phyloP scores from a whole-genome alignment of 1,140 invertebrate species.

The Sycophila sp. region DNA sequence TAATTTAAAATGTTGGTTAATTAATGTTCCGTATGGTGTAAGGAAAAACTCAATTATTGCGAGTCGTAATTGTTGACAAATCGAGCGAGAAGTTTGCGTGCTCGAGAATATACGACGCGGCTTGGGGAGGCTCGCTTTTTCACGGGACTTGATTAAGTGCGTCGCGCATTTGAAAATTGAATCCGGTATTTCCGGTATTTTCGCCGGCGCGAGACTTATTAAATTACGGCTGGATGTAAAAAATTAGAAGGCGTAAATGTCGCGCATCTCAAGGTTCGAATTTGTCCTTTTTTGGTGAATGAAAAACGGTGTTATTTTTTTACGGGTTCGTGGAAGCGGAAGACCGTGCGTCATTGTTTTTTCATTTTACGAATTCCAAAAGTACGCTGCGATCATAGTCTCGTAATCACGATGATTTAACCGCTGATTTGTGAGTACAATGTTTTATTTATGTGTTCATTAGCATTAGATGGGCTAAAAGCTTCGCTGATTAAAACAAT shows the following conservation, averaged over 20 bases:
- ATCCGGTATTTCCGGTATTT: slow-evolving; percentile 48
- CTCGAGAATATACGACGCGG: background rate
- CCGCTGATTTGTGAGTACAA: too few species aligned
- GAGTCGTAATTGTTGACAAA: slow-evolving; percentile 4
- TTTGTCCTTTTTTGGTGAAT: too few species aligned
- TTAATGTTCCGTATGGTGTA: too few species aligned
- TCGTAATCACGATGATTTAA: too few species aligned
- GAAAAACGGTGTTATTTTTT: background rate
- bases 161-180: slow-evolving; percentile 33
- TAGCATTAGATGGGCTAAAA: too few species aligned
- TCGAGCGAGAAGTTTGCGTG: background rate
- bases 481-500: too few species aligned
- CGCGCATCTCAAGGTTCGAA: slow-evolving; percentile 9
- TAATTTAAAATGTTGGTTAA: too few species aligned
- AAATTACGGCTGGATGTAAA: background rate
- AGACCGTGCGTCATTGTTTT: background rate
- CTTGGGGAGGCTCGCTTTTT: too few species aligned
- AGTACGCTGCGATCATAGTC: too few species aligned
- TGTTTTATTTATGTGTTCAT: too few species aligned
- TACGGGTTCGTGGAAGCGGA: background rate
- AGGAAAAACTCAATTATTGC: background rate
- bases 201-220: background rate
- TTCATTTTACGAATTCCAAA: too few species aligned
- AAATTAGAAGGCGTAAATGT: background rate
- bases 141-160: slow-evolving; percentile 34